Evolutionary conservation across 1,140 invertebrate species (phyloP).

Genomic region (Eupristina koningsbergeri): DNA sequence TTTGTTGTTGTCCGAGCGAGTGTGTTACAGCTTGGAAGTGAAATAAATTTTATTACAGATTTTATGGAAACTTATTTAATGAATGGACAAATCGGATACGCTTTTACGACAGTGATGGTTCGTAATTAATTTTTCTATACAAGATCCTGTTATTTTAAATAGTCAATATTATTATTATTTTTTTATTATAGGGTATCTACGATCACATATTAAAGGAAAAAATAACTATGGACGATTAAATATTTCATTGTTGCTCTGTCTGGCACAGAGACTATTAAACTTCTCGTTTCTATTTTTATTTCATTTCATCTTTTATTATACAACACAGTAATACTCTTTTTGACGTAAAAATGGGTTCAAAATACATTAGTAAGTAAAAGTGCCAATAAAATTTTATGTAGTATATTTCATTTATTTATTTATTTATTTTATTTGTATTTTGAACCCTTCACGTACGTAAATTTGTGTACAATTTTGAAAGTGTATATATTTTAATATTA

Average conservation of each 20-base stretch:
- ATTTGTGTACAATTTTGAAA: slow-evolving; percentile 24
- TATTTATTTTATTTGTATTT: slow-evolving; percentile 27
- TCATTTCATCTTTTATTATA: slow-evolving; percentile 24
- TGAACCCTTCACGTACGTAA: slow-evolving; percentile 21
- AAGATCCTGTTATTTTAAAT: neutral
- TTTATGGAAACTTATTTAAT: slow-evolving; percentile 84
- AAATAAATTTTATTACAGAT: slow-evolving; percentile 88
- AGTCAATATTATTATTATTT: neutral
- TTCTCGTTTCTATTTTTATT: slow-evolving; percentile 36
- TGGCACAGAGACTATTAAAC: slow-evolving; percentile 26
- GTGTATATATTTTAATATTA: slow-evolving; percentile 30
- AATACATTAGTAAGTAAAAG: slow-evolving; percentile 1
- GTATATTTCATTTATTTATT: neutral
- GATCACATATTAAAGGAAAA: slow-evolving; percentile 47
- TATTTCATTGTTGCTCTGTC: neutral
- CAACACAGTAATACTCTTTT: slow-evolving; percentile 24
- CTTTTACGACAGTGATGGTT: slow-evolving; percentile 88
- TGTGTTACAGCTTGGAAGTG: slow-evolving; percentile 87
- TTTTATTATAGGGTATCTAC: slow-evolving; percentile 48
- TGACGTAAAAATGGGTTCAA: slow-evolving; percentile 28
- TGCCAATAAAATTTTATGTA: neutral
- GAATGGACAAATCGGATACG: slow-evolving; percentile 86
- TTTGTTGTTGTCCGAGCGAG: slow-evolving; percentile 87
- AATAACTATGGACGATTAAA: slow-evolving; percentile 44
- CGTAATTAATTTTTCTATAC: slow-evolving; percentile 52